Evolutionary conservation across 2,113 vertebrate species (phyloP).

Genomic region (Otus sunia): DNA sequence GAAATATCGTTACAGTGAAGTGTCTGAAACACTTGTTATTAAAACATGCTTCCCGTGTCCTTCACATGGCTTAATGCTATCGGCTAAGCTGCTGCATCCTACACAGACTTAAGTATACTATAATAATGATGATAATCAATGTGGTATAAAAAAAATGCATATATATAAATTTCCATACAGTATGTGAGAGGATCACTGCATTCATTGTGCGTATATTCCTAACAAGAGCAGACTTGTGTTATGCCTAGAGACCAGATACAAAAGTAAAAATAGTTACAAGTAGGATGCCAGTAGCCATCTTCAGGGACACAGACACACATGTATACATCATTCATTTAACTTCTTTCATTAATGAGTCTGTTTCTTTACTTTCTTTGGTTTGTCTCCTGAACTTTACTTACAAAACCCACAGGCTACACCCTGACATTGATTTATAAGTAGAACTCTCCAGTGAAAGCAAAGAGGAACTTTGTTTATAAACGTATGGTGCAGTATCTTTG

Average conservation of each 20-base stretch:
- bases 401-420: not conserved
- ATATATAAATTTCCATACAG: not conserved
- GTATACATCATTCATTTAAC: not conserved
- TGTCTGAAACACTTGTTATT: not conserved
- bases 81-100: not conserved
- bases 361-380: not conserved
- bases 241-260: not conserved
- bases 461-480: not conserved
- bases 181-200: not conserved
- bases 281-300: not conserved
- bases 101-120: not conserved
- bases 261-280: not conserved
- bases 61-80: not conserved
- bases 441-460: not conserved
- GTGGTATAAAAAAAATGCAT: not conserved
- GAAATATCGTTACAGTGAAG: not conserved
- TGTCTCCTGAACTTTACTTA: not conserved
- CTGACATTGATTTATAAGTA: conserved; percentile 8
- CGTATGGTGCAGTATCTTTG: fast-evolving
- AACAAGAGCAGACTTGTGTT: not conserved
- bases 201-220: not conserved
- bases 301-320: fast-evolving
- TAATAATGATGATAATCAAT: not conserved
- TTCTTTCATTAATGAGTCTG: not conserved
- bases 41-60: not conserved